Percentiles rank a stretch among this genome's conserved stretches.
These are phyloP conservation scores for Xestia xanthographa DNA, from an alignment of 2,888 invertebrate genomes.

Conservation along the genomic window DNA sequence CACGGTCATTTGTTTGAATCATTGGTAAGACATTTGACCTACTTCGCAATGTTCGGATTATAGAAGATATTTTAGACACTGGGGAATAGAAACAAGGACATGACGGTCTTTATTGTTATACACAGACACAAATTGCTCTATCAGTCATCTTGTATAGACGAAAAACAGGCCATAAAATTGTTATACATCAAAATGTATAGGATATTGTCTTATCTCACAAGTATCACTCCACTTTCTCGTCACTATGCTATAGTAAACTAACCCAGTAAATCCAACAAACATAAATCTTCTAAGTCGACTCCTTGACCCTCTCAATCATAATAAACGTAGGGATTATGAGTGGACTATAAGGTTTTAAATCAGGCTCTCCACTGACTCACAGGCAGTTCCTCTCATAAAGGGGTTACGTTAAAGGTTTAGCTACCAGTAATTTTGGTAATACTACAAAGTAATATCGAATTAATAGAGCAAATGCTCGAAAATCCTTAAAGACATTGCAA, in stretches of 20 bases:
- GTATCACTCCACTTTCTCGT: slow-evolving; percentile 15
- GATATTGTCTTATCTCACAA: not conserved
- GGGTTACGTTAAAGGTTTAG: slow-evolving; percentile 2
- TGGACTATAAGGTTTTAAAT: slow-evolving; percentile 33
- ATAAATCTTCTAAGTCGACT: not conserved
- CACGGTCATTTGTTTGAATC: slow-evolving; percentile 39
- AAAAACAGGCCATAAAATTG: slow-evolving; percentile 31
- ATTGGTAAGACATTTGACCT: slow-evolving; percentile 46
- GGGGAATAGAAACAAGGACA: slow-evolving; percentile 29
- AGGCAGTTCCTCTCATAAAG: not conserved
- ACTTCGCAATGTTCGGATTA: slow-evolving; percentile 24
- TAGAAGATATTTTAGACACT: slow-evolving; percentile 19
- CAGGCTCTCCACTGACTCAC: not conserved
- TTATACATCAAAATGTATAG: slow-evolving; percentile 5
- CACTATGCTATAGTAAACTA: too few species aligned
- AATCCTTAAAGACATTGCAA: slow-evolving; percentile 45
- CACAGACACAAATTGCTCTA: slow-evolving; percentile 33
- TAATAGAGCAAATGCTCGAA: slow-evolving; percentile 22
- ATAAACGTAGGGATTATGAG: slow-evolving; percentile 20
- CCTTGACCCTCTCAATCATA: slow-evolving; percentile 29
- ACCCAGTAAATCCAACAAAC: slow-evolving; percentile 14
- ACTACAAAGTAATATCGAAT: slow-evolving; percentile 1
- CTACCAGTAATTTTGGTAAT: not conserved
- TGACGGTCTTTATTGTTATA: slow-evolving; percentile 9
- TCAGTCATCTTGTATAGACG: slow-evolving; percentile 43